These are phyloP conservation scores for Phallusia fumigata DNA, from an alignment of 23 tunicate genomes.

Conservation along the genomic window DNA sequence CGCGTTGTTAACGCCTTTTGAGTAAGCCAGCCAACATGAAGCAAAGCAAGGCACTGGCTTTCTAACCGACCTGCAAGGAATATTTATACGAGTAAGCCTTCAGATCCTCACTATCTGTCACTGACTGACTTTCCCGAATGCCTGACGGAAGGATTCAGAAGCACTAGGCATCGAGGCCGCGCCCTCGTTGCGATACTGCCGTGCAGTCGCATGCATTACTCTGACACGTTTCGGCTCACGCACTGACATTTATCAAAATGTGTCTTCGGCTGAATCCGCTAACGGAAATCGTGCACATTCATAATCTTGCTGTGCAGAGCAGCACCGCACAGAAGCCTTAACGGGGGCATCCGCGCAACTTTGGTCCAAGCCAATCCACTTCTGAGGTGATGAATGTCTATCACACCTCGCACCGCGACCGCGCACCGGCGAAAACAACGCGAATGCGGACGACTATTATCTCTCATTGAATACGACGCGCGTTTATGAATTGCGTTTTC, in stretches of 20 bases:
- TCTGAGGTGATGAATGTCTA: background rate
- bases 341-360: background rate
- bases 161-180: background rate
- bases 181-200: background rate
- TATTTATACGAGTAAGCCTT: background rate
- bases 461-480: constrained; percentile 1
- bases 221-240: constrained; percentile 6
- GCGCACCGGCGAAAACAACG: constrained; percentile 4
- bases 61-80: too few species aligned
- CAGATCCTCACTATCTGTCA: background rate
- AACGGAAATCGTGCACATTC: constrained; percentile 15
- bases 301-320: background rate
- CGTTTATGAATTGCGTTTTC: constrained; percentile 31
- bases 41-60: too few species aligned
- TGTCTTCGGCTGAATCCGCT: constrained; percentile 5
- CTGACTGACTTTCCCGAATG: background rate
- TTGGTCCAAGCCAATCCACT: background rate
- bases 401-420: background rate
- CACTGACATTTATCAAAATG: constrained; percentile 12
- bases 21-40: too few species aligned
- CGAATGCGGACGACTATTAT: constrained; percentile 17
- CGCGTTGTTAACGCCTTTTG: too few species aligned
- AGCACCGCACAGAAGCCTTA: background rate
- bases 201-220: background rate
- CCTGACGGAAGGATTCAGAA: constrained; percentile 9